Base-by-base conservation (phyloP, 1,140 invertebrate species). In the Steinernema khuongi region DNA sequence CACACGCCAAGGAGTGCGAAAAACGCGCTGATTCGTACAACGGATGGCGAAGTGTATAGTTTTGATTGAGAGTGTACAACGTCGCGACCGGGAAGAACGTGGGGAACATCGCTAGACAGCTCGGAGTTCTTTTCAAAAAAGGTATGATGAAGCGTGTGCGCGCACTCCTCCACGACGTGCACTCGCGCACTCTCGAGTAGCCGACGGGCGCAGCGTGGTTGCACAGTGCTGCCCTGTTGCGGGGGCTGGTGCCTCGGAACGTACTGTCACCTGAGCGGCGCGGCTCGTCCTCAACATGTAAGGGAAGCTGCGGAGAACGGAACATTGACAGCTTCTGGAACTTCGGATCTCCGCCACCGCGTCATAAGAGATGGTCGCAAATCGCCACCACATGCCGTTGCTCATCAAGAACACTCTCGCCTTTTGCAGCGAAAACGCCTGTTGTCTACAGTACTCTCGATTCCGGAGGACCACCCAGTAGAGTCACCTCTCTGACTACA, bases 351-450 rank as follows among this genome's bases (percentile, higher is more conserved):
- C n/a, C n/a, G n/a, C n/a, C n/a, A n/a, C n/a, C n/a, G n/a, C n/a
- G n/a, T n/a, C n/a, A n/a, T n/a, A n/a, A n/a, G n/a, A n/a, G n/a
- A n/a, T 11, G 7, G 36, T 41, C 36, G 7, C n/a, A n/a, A 41
- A 41, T 41, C 7, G 50, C 4, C 50, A 60, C 50, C 50, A 26
- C 50, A 60, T 26, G 11, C 19, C n/a, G 36, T 22, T 60, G 50
- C 26, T 22, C 22, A 60, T 60, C 50, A 22, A 60, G 50, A 22
- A 14, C n/a, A n/a, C 50, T 17, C 4, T 22, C 7, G 50, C 50
- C 50, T 60, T 60, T 60, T 60, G 50, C 50, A 60, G 50, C 50
- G 50, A 60, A 60, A 60, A 26, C 50, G 50, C 50, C 50, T 60
- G 50, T 60, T 60, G 7, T 22, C 7, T 60, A 60, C 50, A 60